Base-by-base conservation (phyloP, 2,113 vertebrate genomes). In the Pangasianodon gigas region DNA sequence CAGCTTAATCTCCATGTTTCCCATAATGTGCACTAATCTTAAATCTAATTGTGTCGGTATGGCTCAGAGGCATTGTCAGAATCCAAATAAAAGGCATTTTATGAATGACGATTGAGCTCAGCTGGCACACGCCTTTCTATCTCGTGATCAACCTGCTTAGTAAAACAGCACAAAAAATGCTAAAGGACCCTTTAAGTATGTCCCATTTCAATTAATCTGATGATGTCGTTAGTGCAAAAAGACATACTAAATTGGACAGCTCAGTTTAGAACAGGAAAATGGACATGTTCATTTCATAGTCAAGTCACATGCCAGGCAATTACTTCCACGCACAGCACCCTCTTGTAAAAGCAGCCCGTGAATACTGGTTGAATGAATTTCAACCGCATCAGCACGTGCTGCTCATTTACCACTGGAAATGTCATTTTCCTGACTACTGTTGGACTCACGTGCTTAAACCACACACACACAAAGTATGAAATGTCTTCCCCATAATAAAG, bases 261-360 rank as follows among this genome's bases (percentile, higher is more conserved):
- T 87, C 14, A 18, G 65, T 79, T 82, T 26, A 51, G 83, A 87
- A 56, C 41, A 44, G 58, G 79, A 86, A 52, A 88, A 88, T 48
- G 67, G 67, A 29, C 81, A 48, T 52, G 82, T 92, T 87, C 81
- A 67, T 87, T 88, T 86, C 89, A 86, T 2, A 92, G 81, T 86
- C 89, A 82, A 84, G 87, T 89, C 85, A 87, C 90, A 89, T 87
- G 88, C 56, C 82, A 75, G n/a, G 84, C 84, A 91, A 91, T 89
- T 89, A 90, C 80, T 89, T 88, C 69, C 75, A 88, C 54, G 84
- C 85, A 89, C 24, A 80, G 26, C 62, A 92, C 52, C 51, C 87
- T 74, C 69, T 87, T 44, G 41, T 91, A 79, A 92, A 88, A 56
- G 81, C n/a, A 67, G 3, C 69, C 48, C 29, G 60, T 89, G 82